Evolutionary conservation across 2,113 vertebrate genomes (phyloP).

Genomic region (Pandion haliaetus): DNA sequence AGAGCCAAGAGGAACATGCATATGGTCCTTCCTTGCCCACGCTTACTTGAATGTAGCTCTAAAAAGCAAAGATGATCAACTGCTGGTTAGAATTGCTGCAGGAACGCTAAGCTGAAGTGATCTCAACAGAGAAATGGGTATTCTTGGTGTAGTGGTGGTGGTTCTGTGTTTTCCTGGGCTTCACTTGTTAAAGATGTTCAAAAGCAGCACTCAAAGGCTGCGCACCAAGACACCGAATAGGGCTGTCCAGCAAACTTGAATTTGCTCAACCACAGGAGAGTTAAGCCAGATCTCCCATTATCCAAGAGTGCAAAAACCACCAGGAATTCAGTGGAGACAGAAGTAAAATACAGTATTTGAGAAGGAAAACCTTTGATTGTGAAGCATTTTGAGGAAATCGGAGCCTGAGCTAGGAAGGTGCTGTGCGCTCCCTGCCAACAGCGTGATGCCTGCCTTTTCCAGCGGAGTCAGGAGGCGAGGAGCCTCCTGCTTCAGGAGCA

Average conservation of each 20-base stretch:
- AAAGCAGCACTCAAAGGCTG: not conserved
- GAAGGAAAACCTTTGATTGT: not conserved
- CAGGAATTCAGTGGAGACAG: not conserved
- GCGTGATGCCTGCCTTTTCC: no score
- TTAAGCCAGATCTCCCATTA: not conserved
- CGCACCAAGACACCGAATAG: fast-evolving
- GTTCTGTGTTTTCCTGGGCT: not conserved
- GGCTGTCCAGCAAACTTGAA: not conserved
- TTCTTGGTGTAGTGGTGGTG: not conserved
- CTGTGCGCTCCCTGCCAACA: not conserved
- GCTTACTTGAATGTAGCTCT: not conserved
- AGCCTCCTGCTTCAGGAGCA: not conserved
- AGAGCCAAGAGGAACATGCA: not conserved
- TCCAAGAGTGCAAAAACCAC: fast-evolving
- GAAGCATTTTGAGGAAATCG: not conserved
- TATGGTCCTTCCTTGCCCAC: not conserved
- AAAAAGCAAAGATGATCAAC: not conserved
- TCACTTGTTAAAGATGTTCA: not conserved
- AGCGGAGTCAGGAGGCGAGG: fast-evolving
- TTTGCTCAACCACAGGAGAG: not conserved
- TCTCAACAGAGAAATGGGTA: not conserved
- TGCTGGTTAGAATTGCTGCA: not conserved
- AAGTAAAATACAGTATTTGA: not conserved
- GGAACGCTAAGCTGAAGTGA: not conserved
- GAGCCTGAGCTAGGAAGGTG: not conserved